Evolutionary conservation across 30 jellyfish, hydroid and myxozoan genomes (phyloP).

Genomic region (Chrysaora quinquecirrha): DNA sequence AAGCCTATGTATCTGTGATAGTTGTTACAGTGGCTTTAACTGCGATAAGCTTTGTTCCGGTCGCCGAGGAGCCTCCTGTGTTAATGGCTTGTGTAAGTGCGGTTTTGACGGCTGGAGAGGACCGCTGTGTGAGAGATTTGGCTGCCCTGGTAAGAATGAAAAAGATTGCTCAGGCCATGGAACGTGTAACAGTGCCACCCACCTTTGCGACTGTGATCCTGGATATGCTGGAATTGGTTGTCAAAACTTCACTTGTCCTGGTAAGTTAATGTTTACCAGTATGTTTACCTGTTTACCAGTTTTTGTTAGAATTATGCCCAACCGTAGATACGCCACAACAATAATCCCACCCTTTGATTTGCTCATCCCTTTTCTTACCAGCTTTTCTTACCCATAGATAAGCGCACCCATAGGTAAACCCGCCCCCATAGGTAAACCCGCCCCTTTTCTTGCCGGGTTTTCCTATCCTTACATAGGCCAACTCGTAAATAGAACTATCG

Average conservation of each 20-base stretch:
- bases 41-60: constrained; percentile 65
- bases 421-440: too few species aligned
- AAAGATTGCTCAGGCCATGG: constrained; percentile 74
- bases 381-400: too few species aligned
- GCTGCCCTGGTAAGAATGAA: constrained; percentile 71
- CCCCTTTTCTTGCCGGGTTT: too few species aligned
- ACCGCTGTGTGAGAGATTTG: constrained; percentile 45
- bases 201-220: constrained; percentile 62
- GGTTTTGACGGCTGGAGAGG: constrained; percentile 84
- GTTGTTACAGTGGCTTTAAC: constrained; percentile 53
- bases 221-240: constrained; percentile 73
- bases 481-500: too few species aligned
- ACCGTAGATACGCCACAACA: too few species aligned
- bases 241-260: constrained; percentile 72
- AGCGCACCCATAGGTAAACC: too few species aligned
- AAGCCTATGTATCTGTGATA: constrained; percentile 49
- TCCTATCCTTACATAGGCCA: too few species aligned
- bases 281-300: not conserved
- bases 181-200: constrained; percentile 65
- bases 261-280: not conserved
- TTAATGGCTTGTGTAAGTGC: constrained; percentile 49
- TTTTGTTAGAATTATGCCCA: not conserved
- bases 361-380: too few species aligned
- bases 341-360: too few species aligned
- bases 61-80: constrained; percentile 55